A percentile compares a stretch with the other conserved stretches of the same genome.
Conservation (phyloP, 2,113 vertebrate species). For the Xyrauchen texanus region DNA sequence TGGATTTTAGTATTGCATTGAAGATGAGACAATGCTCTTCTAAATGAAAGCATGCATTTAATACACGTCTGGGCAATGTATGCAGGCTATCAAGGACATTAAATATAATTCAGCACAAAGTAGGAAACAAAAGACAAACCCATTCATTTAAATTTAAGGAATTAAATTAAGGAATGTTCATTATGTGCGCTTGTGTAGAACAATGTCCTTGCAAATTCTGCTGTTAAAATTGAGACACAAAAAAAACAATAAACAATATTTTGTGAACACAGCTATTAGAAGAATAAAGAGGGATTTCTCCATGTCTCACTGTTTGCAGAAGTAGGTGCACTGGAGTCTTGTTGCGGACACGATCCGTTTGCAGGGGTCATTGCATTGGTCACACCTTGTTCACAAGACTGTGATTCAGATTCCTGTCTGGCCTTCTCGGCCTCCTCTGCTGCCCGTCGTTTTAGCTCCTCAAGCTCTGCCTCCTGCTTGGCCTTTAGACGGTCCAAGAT, state of each 20-base stretch:
- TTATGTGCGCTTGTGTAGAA: too few species aligned
- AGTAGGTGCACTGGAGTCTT: slow-evolving; percentile 37
- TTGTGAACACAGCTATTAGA: not conserved
- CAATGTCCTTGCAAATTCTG: too few species aligned
- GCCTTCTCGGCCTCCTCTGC: slow-evolving; percentile 76
- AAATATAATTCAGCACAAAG: too few species aligned
- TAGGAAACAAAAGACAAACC: too few species aligned
- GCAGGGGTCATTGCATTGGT: slow-evolving; percentile 41
- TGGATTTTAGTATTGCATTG: too few species aligned
- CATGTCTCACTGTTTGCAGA: slow-evolving; percentile 21
- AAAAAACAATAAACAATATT: too few species aligned
- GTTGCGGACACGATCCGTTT: slow-evolving; percentile 61
- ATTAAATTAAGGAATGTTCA: too few species aligned
- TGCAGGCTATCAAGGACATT: too few species aligned
- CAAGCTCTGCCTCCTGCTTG: slow-evolving; percentile 75
- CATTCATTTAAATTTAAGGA: too few species aligned
- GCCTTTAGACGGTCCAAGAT: slow-evolving; percentile 82
- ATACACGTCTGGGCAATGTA: too few species aligned
- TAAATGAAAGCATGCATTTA: not conserved
- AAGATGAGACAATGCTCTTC: too few species aligned
- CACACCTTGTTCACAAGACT: not conserved
- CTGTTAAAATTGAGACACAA: too few species aligned
- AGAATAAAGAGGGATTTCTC: not conserved
- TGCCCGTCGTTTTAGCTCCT: slow-evolving; percentile 71
- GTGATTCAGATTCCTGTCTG: slow-evolving; percentile 69